phyloP scores from a whole-genome alignment of 2,797 vertebrate genomes.

The Parauchenoglanis ngamensis region DNA sequence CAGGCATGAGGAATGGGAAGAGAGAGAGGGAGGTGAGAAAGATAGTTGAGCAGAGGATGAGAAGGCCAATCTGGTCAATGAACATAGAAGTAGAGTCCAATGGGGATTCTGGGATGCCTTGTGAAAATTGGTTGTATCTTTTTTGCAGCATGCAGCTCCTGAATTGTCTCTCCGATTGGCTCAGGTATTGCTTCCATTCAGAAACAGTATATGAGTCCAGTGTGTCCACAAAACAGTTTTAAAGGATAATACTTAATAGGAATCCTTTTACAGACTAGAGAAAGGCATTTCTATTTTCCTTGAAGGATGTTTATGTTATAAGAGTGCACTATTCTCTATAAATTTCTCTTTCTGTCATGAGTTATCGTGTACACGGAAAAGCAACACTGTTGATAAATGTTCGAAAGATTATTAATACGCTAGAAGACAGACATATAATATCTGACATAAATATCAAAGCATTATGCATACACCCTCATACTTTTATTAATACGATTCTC shows the following conservation, averaged over 20 bases:
- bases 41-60: constrained; percentile 59
- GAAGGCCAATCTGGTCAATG: constrained; percentile 69
- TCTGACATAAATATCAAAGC: background rate
- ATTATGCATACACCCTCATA: background rate
- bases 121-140: constrained; percentile 56
- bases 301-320: background rate
- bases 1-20: constrained; percentile 63
- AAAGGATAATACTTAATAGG: constrained; percentile 35
- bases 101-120: constrained; percentile 66
- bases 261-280: constrained; percentile 3
- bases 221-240: constrained; percentile 30
- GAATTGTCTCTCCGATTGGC: constrained; percentile 39
- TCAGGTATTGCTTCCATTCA: constrained; percentile 41
- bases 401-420: background rate
- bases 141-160: constrained; percentile 47
- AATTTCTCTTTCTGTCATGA: background rate
- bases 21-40: constrained; percentile 45
- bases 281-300: background rate
- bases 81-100: constrained; percentile 61
- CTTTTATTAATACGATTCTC: background rate
- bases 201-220: constrained; percentile 35
- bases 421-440: background rate
- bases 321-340: background rate
- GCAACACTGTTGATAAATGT: background rate
- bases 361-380: background rate